phyloP scores from a whole-genome alignment of 1,140 invertebrate genomes.

The Drosophila ambigua region DNA sequence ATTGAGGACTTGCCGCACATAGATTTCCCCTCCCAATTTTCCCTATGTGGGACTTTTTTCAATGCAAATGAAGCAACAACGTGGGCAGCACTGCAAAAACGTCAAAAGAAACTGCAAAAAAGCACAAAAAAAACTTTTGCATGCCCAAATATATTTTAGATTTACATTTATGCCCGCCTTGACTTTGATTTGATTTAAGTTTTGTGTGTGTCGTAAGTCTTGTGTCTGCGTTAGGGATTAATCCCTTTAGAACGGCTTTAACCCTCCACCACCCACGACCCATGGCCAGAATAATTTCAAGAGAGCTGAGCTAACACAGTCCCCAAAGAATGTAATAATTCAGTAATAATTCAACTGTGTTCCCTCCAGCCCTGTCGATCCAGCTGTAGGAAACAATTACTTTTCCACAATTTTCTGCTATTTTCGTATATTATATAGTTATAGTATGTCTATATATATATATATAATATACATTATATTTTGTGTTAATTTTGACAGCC shows the following conservation, averaged over 20 bases:
- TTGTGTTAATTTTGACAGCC: no score
- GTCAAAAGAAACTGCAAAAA: slow-evolving; percentile 16
- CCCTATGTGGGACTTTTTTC: slow-evolving; percentile 43
- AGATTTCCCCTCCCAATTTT: slow-evolving; percentile 42
- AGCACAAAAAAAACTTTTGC: slow-evolving; percentile 29
- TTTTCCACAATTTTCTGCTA: no score
- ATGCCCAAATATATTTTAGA: slow-evolving; percentile 41
- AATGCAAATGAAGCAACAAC: slow-evolving; percentile 57
- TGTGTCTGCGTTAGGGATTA: slow-evolving; percentile 7
- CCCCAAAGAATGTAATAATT: no score
- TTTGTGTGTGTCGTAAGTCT: slow-evolving; percentile 23
- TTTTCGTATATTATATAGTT: no score
- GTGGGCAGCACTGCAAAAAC: slow-evolving; percentile 33
- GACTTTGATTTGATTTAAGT: slow-evolving; percentile 54
- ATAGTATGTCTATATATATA: no score
- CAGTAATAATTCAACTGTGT: no score
- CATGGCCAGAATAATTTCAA: no score
- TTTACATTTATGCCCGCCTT: slow-evolving; percentile 50
- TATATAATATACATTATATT: no score
- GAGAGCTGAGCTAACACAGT: no score
- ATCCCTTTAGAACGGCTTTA: not conserved
- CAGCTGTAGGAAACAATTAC: no score
- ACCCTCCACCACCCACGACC: no score
- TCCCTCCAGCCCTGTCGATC: no score
- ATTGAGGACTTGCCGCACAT: slow-evolving; percentile 57